Evolutionary conservation across 2,888 invertebrate genomes (phyloP), one percentile per base, ranked within the genome.

Genomic region (Agrochola circellaris): DNA sequence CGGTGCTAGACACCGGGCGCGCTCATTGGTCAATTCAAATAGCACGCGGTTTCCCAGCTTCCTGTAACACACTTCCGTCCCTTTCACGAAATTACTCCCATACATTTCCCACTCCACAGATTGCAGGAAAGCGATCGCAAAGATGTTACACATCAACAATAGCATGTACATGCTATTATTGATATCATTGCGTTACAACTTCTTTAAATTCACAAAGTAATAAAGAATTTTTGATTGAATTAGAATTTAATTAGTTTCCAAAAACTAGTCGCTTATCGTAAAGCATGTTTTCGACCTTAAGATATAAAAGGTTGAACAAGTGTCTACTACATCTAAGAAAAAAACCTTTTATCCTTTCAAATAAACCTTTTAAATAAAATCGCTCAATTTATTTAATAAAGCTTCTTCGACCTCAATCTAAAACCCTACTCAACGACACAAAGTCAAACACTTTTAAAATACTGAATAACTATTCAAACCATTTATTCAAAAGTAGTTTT

Each of bases 401-500:
- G 42, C 66, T 13, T 56, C n/a, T 60, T 34, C 6, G 30, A 74
- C 62, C 72, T 65, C 51, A 81, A 60, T 48, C 48, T 45, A 34
- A 56, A 56, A 45, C 20, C 48, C 20, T 38, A 34, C 60, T 69
- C 54, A 69, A 72, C 58, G 34, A 48, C 23, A 73, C 51, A 51
- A 79, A 78, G 65, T 72, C 34, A 69, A 76, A 75, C 56, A 65
- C 64, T 66, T 73, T 61, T 54, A 34, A 54, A 73, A 62, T 54
- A 69, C 70, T 62, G 15, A 73, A 66, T 61, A 42, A 68, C 23
- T 42, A 71, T 82, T n/a, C 62, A 51, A 69, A 56, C 8, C 30
- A 54, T 76, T 68, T 71, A 77, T 85, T 76, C 38, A 68, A 86
- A 72, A 48, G 56, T 72, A 69, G 62, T 72, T 83, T 85, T 56